These are phyloP conservation scores for Connochaetes taurinus DNA, from an alignment of 2,113 vertebrate genomes.

Conservation along the genomic window DNA sequence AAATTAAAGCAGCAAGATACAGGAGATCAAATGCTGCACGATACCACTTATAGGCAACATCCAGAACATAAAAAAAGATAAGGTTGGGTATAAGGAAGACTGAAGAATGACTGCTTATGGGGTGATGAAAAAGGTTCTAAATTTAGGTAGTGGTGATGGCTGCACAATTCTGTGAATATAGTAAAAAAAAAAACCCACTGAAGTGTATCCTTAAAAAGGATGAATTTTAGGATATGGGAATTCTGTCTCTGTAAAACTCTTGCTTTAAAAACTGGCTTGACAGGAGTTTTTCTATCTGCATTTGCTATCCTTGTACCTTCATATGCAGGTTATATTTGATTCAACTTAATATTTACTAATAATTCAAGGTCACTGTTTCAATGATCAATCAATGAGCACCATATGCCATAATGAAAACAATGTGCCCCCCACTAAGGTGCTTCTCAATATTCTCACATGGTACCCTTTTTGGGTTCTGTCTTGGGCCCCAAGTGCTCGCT, in stretches of 20 bases:
- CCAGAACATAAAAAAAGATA: not conserved
- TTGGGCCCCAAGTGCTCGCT: not conserved
- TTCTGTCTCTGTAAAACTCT: not conserved
- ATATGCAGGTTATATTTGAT: not conserved
- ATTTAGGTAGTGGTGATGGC: not conserved
- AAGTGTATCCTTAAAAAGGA: not conserved
- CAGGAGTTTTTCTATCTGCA: not conserved
- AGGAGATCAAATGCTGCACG: fast-evolving
- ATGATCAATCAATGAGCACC: not conserved
- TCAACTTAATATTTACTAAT: not conserved
- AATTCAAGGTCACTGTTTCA: not conserved
- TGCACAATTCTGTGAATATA: not conserved
- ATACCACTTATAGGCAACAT: not conserved
- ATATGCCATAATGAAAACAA: not conserved
- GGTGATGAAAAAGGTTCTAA: not conserved
- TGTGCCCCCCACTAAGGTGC: not conserved
- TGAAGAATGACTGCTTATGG: not conserved
- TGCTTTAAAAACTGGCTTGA: not conserved
- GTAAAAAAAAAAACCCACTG: not conserved
- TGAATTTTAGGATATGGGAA: not conserved
- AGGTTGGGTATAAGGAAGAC: not conserved
- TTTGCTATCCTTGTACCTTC: not conserved
- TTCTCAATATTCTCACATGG: not conserved
- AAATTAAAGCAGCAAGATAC: not conserved
- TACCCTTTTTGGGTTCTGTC: not conserved